phyloP scores from a whole-genome alignment of 1,140 invertebrate species.

The Dendrolimus punctatus region DNA sequence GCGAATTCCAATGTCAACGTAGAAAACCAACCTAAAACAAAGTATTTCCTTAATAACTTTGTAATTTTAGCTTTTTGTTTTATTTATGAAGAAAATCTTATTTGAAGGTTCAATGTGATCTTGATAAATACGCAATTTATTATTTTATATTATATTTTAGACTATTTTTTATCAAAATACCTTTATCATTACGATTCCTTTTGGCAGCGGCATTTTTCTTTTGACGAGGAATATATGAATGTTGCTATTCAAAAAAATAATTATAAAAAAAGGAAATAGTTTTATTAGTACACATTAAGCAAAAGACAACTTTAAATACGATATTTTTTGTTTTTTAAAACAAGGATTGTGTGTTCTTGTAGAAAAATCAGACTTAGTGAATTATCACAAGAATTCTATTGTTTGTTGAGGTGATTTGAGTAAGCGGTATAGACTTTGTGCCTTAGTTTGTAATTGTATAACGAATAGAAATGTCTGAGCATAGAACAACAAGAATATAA shows the following conservation, averaged over 20 bases:
- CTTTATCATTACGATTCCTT: constrained; percentile 71
- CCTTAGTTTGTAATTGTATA: no score
- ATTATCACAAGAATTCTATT: no score
- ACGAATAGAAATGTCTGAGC: no score
- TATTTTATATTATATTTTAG: neutral
- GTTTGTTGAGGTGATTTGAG: no score
- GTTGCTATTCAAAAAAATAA: constrained; percentile 26
- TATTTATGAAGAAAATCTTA: neutral
- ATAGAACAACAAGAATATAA: no score
- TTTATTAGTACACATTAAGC: neutral
- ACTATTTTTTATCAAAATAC: constrained; percentile 49
- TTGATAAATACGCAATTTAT: neutral
- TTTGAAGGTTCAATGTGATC: neutral
- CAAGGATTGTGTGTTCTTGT: no score
- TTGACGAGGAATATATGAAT: constrained; percentile 42
- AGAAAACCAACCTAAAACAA: constrained; percentile 72
- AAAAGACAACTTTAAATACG: no score
- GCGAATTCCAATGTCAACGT: constrained; percentile 66
- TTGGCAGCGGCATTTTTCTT: constrained; percentile 73
- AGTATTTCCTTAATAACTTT: constrained; percentile 26
- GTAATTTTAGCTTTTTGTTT: neutral
- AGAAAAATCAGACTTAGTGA: no score
- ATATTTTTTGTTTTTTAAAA: no score
- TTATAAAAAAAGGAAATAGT: neutral
- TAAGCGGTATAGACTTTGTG: no score